Conservation (phyloP, 2,888 invertebrate species). For the Bedellia somnulentella region DNA sequence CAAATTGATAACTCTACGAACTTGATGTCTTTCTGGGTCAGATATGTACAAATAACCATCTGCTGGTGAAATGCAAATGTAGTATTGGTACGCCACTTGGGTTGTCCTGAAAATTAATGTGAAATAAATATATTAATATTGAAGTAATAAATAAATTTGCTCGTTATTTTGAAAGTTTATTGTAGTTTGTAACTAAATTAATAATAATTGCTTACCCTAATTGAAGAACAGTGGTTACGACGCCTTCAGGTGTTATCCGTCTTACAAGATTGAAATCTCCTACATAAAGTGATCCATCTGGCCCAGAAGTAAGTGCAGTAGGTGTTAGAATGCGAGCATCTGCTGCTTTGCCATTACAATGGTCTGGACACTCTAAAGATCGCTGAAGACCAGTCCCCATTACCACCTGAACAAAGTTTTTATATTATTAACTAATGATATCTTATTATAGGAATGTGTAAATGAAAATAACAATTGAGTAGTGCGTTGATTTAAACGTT, state of each 20-base stretch:
- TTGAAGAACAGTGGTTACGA: conserved; percentile 85
- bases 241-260: conserved; percentile 85
- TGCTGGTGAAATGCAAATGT: conserved; percentile 93
- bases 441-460: no score
- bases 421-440: no score
- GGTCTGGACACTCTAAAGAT: conserved; percentile 81
- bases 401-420: conserved; percentile 67
- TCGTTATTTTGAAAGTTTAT: conserved; percentile 1
- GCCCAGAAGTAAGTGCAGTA: conserved; percentile 90
- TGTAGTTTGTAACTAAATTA: no score
- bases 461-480: no score
- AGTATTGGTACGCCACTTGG: conserved; percentile 96
- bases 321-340: conserved; percentile 89
- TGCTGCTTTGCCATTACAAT: conserved; percentile 83
- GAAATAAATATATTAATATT: conserved; percentile 6
- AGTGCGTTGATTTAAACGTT: no score
- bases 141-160: background rate
- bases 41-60: conserved; percentile 96
- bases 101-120: conserved; percentile 75
- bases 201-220: conserved; percentile 72
- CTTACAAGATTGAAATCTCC: conserved; percentile 96
- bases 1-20: conserved; percentile 74
- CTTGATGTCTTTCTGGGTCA: conserved; percentile 92
- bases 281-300: conserved; percentile 95
- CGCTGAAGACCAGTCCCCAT: conserved; percentile 92